Base-by-base conservation (phyloP, 2,113 vertebrate species). In the Mastomys coucha region DNA sequence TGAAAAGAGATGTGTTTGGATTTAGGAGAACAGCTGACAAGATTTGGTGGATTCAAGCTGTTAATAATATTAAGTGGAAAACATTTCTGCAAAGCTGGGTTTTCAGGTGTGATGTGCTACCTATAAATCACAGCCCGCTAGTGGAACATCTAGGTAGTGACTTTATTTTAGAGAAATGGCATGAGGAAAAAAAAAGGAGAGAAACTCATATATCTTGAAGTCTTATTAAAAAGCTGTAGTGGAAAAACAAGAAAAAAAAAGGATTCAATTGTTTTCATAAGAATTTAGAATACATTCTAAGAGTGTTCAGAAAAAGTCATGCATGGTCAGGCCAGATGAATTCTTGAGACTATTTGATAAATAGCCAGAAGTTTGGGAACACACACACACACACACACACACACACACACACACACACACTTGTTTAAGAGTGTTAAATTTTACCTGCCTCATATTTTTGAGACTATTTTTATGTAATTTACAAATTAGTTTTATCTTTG, bases 11-110 rank as follows among this genome's bases (percentile, higher is more conserved):
- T 85, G 88, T 56, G 69, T 76, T 92, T 92, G 75, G 80, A 92
- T 39, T 97, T 96, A 96, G 80, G 80, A 88, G 73, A 96, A 51
- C 45, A 88, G 88, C 80, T 95, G 70, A 95, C 13, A 87, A 80
- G 90, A 72, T 85, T 96, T 88, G 85, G 85, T 97, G 94, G 91
- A 92, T 95, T 97, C 26, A 85, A 90, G 73, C 36, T 93, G 51
- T 91, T 96, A 85, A 90, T 60, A 60, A 69, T 76, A 60, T 81
- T 93, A 90, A 16, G 90, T 92, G 63, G 63, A 70, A 95, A 95
- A 65, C 51, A 76, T 92, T 31, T 95, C 69, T 93, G 75, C 26
- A 87, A 90, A 90, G 28, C 49, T 63, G 78, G 13, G 39, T 94
- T 89, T 91, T 84, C 26, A 87, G 73, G 42, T 67, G 60, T 36